Evolutionary conservation across 2,797 vertebrate genomes (phyloP).

Genomic region (Crocodylus rhombifer): DNA sequence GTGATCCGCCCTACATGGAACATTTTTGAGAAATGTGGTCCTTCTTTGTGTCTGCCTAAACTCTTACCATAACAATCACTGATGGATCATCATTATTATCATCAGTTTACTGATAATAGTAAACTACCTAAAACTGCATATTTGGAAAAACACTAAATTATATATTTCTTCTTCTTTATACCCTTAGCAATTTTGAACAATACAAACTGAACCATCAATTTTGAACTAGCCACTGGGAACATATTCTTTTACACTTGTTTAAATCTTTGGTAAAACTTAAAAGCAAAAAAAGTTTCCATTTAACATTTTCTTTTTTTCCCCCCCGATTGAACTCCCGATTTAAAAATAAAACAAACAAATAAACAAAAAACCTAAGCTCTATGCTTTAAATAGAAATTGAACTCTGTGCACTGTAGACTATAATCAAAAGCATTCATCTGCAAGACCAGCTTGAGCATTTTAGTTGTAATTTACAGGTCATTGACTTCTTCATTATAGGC

Average conservation of each 20-base stretch:
- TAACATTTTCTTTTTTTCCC: neutral
- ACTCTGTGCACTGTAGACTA: constrained; percentile 32
- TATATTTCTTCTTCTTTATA: neutral
- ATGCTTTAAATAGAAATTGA: constrained; percentile 65
- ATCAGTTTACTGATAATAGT: neutral
- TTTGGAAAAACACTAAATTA: neutral
- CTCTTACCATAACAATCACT: neutral
- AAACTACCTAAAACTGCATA: neutral
- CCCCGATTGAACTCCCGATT: neutral
- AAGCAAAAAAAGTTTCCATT: neutral
- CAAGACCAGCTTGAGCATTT: constrained; percentile 62
- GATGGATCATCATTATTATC: neutral
- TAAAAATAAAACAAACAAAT: neutral
- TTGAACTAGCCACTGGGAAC: neutral
- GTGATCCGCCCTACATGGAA: neutral
- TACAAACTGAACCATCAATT: neutral
- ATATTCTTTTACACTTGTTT: neutral
- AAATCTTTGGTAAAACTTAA: neutral
- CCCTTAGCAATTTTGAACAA: neutral
- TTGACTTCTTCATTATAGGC: constrained; percentile 68
- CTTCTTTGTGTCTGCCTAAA: neutral
- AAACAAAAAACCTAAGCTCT: neutral
- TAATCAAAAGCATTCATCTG: constrained; percentile 68
- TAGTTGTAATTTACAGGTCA: constrained; percentile 68
- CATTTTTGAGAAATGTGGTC: neutral